A percentile compares a stretch with the other conserved stretches of the same genome.
These are phyloP conservation scores for Pseudonaja textilis DNA, from an alignment of 2,113 vertebrate genomes.

Conservation along the genomic window DNA sequence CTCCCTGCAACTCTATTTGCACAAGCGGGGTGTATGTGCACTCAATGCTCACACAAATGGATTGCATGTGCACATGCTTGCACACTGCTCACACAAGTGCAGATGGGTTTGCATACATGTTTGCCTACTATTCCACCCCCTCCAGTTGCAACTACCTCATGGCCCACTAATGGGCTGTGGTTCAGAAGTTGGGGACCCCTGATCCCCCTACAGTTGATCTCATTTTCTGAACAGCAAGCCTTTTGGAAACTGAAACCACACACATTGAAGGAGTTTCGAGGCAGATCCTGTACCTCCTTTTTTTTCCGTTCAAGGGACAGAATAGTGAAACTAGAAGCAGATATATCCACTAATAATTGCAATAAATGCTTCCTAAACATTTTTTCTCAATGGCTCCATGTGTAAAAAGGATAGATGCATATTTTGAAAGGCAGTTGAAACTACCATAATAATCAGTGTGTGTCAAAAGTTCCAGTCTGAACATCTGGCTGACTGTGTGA, in stretches of 20 bases:
- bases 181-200: no score
- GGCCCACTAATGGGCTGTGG: no score
- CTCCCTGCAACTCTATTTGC: no score
- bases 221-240: not conserved
- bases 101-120: accelerated
- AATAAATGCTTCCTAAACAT: not conserved
- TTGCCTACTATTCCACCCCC: no score
- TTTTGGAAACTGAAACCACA: not conserved
- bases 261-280: not conserved
- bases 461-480: not conserved
- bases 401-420: not conserved
- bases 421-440: not conserved
- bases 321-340: not conserved
- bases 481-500: no score
- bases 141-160: no score
- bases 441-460: not conserved
- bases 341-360: not conserved
- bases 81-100: no score
- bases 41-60: no score
- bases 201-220: not conserved
- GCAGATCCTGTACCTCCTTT: not conserved
- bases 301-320: not conserved
- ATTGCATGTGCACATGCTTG: no score
- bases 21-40: no score
- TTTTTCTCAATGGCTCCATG: not conserved